Base-by-base conservation (phyloP, 2,888 invertebrate species). In the Eugnorisma glareosa region DNA sequence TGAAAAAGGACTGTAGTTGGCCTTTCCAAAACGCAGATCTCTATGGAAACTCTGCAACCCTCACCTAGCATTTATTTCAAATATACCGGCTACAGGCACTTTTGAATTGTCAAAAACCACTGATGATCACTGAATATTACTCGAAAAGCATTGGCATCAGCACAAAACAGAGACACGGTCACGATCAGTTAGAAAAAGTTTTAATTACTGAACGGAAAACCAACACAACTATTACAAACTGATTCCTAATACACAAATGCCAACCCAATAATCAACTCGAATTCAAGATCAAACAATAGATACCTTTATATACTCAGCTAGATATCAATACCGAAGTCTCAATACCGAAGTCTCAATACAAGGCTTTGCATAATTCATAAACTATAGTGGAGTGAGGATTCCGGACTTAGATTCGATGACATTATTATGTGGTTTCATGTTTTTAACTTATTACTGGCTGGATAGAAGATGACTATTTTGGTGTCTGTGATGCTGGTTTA, bases 361-460 rank as follows among this genome's bases (percentile, higher is more conserved):
- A 28, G 40, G 75, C 64, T 64, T 64, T 88, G 86, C 74, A 86
- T 88, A 80, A 86, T 86, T 88, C 79, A 88, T 86, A 59, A 37
- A 72, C 48, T n/a, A n/a, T n/a, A 35, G 28, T 28, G 21, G 59
- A 63, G 54, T 7, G 63, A 40, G 68, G 71, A 77, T 86, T 79
- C 48, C 68, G 74, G 37, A 48, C 69, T 78, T 73, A 67, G 75
- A 69, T 74, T 67, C 43, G 40, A 67, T 75, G 78, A 70, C 75
- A 66, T 43, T 31, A 71, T 75, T 10, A 11, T 13, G 13, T 40
- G 13, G 76, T 76, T 66, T 64, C 15, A 61, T 57, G 10, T 28
- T 61, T 54, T n/a, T 57, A 59, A 70, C 67, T 67, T 63, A 31
- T 51, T 59, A 45, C 69, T 69, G 77, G 51, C 67, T 64, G 43